Base-by-base conservation (phyloP, 1,140 invertebrate species). In the Sarcophaga bullata region DNA sequence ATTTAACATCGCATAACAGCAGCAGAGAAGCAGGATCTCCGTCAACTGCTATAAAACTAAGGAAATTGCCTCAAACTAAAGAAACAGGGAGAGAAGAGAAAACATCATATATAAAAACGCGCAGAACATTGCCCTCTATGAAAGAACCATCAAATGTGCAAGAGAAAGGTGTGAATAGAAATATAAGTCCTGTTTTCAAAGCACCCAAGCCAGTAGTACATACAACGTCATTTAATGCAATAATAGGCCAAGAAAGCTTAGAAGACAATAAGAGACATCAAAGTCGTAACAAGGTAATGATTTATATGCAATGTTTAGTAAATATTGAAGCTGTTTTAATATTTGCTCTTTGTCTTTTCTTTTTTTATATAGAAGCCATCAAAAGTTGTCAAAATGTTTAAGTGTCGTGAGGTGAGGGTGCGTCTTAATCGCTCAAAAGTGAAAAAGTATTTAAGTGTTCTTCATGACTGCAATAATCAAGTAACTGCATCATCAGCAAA, bases 351-450 rank as follows among this genome's bases (percentile, higher is more conserved):
- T 52, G 13, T 52, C 13, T 52, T 10, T 10, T 52, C 13, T 52
- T 52, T 52, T 3, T 52, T 52, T 52, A 58, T 6, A 0, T 58
- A 58, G 11, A 13, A n/a, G n/a, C 15, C 54, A n/a, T 11, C 52
- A 58, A 68, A 19, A 19, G 6, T 3, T 68, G 17, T 68, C 8
- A 68, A 68, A 17, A 68, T 25, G 4, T 48, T 17, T 1, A 81
- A 75, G n/a, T 75, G 80, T 68, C 82, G 82, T 58, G 81, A 83
- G 58, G 19, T 83, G 19, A 68, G 80, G 7, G 80, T 83, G 0
- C 82, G 82, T n/a, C 72, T 83, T 48, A 83, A 83, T 75, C 82
- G 82, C 58, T 73, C 78, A 4, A 46, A 52, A 1, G 82, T 83
- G 11, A 52, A 49, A 0, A 73, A 47, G 47, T 83, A 83, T 81